Conservation (phyloP, 2,888 invertebrate genomes). For the Laothoe populi region DNA sequence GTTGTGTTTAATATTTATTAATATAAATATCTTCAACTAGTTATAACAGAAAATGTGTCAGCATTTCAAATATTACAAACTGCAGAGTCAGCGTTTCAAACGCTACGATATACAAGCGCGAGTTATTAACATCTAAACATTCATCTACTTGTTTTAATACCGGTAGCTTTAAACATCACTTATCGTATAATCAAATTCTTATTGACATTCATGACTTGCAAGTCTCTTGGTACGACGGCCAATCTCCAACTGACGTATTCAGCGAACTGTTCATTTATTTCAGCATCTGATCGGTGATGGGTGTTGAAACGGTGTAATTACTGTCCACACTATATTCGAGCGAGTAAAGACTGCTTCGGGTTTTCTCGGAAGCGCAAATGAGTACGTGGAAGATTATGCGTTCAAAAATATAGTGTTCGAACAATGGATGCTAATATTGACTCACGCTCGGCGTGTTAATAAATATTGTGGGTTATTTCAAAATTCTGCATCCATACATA, state of each 20-base stretch:
- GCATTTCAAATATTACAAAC: background rate
- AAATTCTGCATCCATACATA: no score
- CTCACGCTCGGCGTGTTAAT: background rate
- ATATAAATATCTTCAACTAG: no score
- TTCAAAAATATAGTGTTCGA: slow-evolving; percentile 14
- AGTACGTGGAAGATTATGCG: slow-evolving; percentile 34
- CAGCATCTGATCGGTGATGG: slow-evolving; percentile 52
- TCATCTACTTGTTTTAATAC: background rate
- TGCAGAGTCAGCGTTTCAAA: background rate
- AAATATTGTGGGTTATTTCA: slow-evolving; percentile 9
- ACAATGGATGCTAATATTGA: slow-evolving; percentile 24
- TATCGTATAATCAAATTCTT: slow-evolving; percentile 48
- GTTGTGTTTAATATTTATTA: no score
- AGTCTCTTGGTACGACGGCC: slow-evolving; percentile 3
- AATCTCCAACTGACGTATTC: slow-evolving; percentile 31
- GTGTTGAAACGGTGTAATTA: slow-evolving; percentile 51
- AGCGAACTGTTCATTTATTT: slow-evolving; percentile 59
- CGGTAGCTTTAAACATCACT: slow-evolving; percentile 28
- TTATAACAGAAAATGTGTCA: background rate
- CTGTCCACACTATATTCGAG: slow-evolving; percentile 56
- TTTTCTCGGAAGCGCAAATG: slow-evolving; percentile 46
- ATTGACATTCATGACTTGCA: slow-evolving; percentile 40
- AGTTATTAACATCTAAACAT: background rate
- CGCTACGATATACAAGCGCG: background rate
- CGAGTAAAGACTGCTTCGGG: slow-evolving; percentile 45